These are phyloP conservation scores for Thunnus maccoyii DNA, from an alignment of 2,113 vertebrate genomes.

Conservation along the genomic window DNA sequence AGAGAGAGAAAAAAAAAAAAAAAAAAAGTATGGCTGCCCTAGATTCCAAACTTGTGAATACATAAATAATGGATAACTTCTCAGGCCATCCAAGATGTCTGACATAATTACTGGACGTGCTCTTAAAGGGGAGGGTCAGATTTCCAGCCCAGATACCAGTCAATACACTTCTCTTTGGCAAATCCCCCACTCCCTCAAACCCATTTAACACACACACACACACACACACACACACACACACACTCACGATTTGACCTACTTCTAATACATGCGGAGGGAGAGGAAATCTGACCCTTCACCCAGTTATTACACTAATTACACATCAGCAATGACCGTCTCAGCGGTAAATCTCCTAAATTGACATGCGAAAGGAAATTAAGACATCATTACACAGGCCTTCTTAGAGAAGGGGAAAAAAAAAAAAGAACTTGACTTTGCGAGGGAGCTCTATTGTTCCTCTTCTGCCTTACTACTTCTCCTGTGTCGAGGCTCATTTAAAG, in stretches of 20 bases:
- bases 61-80: constrained; percentile 79
- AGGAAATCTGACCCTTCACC: constrained; percentile 72
- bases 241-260: constrained; percentile 70
- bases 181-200: constrained; percentile 46
- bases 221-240: constrained; percentile 30
- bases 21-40: constrained; percentile 61
- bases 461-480: not conserved
- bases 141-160: constrained; percentile 72
- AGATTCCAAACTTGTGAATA: constrained; percentile 78
- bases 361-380: constrained; percentile 70
- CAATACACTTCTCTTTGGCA: constrained; percentile 58
- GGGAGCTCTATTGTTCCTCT: constrained; percentile 22
- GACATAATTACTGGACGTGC: constrained; percentile 76
- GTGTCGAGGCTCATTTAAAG: constrained; percentile 47
- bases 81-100: constrained; percentile 73
- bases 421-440: constrained; percentile 28
- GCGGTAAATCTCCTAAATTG: constrained; percentile 64
- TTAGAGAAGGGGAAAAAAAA: not conserved
- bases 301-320: constrained; percentile 82
- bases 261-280: constrained; percentile 52
- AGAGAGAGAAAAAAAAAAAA: constrained; percentile 3
- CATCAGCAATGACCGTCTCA: constrained; percentile 47
- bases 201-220: constrained; percentile 53
- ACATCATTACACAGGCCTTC: constrained; percentile 40
- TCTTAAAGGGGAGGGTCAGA: constrained; percentile 70